A percentile compares a stretch with the other conserved stretches of the same genome.
Conservation (phyloP, 2,888 invertebrate genomes). For the Serrognathus titanus region DNA sequence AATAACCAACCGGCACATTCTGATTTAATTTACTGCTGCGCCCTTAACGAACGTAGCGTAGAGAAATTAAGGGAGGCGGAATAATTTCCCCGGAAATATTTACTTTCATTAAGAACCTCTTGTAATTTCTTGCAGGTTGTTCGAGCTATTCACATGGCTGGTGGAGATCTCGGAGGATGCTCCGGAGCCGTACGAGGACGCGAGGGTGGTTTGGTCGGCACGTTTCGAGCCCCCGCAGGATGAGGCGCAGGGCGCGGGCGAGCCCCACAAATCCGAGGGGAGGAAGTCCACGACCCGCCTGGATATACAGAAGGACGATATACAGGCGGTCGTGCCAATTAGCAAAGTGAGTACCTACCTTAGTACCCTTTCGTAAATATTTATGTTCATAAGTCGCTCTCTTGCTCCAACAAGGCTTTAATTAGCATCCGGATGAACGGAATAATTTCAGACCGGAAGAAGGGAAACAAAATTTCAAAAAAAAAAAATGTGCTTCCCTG, state of each 20-base stretch:
- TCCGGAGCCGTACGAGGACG: constrained; percentile 75
- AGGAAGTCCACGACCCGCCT: constrained; percentile 76
- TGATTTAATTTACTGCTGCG: no score
- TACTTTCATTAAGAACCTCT: no score
- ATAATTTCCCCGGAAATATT: no score
- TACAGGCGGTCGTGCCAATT: constrained; percentile 89
- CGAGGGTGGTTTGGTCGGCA: constrained; percentile 83
- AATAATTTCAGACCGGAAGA: no score
- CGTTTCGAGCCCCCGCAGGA: constrained; percentile 67
- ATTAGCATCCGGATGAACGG: no score
- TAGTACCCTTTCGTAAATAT: not conserved
- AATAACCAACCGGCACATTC: no score
- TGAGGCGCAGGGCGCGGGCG: constrained; percentile 32
- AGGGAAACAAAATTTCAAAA: no score
- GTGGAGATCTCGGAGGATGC: constrained; percentile 81
- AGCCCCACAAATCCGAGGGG: constrained; percentile 44
- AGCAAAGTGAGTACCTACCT: constrained; percentile 79
- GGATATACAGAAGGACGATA: constrained; percentile 90
- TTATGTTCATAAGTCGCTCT: not conserved
- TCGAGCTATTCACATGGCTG: constrained; percentile 89
- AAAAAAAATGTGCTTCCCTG: no score
- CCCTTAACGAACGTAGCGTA: no score
- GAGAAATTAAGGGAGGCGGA: no score
- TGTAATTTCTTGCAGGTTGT: constrained; percentile 48
- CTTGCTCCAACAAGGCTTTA: no score